Evolutionary conservation across 2,888 invertebrate species (phyloP).

Genomic region (Pterostichus madidus): DNA sequence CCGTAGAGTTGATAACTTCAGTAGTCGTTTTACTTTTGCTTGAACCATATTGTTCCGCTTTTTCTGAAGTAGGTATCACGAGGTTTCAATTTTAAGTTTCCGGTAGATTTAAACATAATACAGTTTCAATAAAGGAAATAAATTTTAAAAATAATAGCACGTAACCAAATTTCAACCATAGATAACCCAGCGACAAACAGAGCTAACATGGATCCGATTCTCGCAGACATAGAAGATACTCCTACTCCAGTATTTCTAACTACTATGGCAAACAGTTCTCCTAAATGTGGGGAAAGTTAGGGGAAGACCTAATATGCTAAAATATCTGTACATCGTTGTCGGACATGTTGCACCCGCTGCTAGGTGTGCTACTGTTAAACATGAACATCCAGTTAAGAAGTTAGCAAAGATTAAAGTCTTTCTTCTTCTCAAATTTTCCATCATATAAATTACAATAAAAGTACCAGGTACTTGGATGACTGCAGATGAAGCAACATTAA

Average conservation of each 20-base stretch:
- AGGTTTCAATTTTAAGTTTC: conserved; percentile 85
- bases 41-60: conserved; percentile 84
- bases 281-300: conserved; percentile 92
- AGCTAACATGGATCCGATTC: conserved; percentile 91
- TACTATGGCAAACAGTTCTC: conserved; percentile 93
- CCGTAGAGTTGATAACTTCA: conserved; percentile 12
- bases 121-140: conserved; percentile 85
- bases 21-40: conserved; percentile 69
- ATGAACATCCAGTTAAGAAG: conserved; percentile 82
- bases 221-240: conserved; percentile 89
- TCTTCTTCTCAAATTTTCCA: conserved; percentile 84
- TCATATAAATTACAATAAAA: conserved; percentile 81
- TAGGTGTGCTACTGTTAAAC: conserved; percentile 82
- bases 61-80: conserved; percentile 89
- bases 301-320: conserved; percentile 89
- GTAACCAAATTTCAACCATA: conserved; percentile 80
- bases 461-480: conserved; percentile 82
- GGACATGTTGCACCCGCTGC: conserved; percentile 77
- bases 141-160: conserved; percentile 89
- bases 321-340: conserved; percentile 83
- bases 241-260: conserved; percentile 93
- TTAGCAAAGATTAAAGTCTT: conserved; percentile 83
- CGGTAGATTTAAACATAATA: conserved; percentile 84
- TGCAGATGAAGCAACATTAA: conserved; percentile 91
- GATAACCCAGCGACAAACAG: conserved; percentile 88